Evolutionary conservation across 2,113 vertebrate genomes (phyloP).

Genomic region (Phaethon lepturus): DNA sequence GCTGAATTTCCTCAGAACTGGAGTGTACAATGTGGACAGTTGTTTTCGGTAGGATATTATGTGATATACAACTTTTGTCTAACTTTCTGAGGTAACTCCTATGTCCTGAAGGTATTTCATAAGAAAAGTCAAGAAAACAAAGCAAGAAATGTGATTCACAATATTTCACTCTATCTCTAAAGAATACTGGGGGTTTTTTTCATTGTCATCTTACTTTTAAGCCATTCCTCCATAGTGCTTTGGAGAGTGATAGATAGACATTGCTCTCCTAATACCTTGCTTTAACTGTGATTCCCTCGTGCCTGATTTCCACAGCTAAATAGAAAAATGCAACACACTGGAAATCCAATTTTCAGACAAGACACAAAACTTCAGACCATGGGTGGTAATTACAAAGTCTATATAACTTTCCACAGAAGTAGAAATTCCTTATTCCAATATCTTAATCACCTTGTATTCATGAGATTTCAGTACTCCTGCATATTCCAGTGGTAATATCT

Average conservation of each 20-base stretch:
- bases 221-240: neutral
- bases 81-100: neutral
- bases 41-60: neutral
- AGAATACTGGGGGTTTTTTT: neutral
- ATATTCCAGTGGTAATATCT: neutral
- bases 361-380: neutral
- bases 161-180: neutral
- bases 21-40: fast-evolving
- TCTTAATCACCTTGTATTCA: neutral
- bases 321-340: constrained; percentile 16
- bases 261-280: neutral
- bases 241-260: neutral
- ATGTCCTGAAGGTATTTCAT: neutral
- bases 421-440: neutral
- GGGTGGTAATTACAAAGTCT: neutral
- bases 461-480: neutral
- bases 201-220: neutral
- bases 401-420: neutral
- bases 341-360: constrained; percentile 29
- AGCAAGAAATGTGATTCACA: neutral
- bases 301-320: constrained; percentile 32
- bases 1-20: neutral
- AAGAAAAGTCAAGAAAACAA: neutral
- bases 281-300: constrained; percentile 35
- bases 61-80: neutral